phyloP scores from a whole-genome alignment of 2,797 vertebrate species.

The Typhlichthys eigenmanni region DNA sequence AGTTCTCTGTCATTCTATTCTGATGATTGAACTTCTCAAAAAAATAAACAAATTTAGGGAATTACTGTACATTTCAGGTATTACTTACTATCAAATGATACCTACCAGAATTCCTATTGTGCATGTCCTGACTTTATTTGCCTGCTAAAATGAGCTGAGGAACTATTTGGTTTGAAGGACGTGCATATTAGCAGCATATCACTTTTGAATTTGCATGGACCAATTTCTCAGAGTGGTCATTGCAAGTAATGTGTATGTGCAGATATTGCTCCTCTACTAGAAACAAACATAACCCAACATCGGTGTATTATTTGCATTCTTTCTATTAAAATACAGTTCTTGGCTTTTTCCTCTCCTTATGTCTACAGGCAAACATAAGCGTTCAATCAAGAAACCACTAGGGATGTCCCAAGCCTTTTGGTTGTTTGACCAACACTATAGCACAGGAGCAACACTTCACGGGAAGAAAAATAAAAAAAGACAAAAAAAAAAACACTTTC shows the following conservation, averaged over 20 bases:
- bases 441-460: conserved; percentile 78
- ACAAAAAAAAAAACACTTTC: conserved; percentile 56
- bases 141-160: conserved; percentile 67
- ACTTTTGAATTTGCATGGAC: conserved; percentile 74
- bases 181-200: conserved; percentile 62
- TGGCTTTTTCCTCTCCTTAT: conserved; percentile 26
- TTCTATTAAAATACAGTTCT: conserved; percentile 34
- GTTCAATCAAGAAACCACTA: conserved; percentile 78
- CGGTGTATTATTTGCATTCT: conserved; percentile 27
- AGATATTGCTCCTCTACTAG: conserved; percentile 53
- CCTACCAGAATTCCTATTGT: conserved; percentile 81
- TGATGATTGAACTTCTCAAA: not conserved
- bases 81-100: conserved; percentile 16
- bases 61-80: conserved; percentile 10
- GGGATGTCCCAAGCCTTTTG: conserved; percentile 78
- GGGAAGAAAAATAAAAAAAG: not conserved
- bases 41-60: not conserved
- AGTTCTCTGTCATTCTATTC: not conserved
- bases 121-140: conserved; percentile 80
- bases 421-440: conserved; percentile 77
- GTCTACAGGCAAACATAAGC: conserved; percentile 64
- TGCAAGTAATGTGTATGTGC: conserved; percentile 63
- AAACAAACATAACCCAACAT: conserved; percentile 17
- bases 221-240: conserved; percentile 52
- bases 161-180: conserved; percentile 45